These are phyloP conservation scores for Spilosoma lubricipeda DNA, from an alignment of 2,888 invertebrate genomes.

Conservation along the genomic window DNA sequence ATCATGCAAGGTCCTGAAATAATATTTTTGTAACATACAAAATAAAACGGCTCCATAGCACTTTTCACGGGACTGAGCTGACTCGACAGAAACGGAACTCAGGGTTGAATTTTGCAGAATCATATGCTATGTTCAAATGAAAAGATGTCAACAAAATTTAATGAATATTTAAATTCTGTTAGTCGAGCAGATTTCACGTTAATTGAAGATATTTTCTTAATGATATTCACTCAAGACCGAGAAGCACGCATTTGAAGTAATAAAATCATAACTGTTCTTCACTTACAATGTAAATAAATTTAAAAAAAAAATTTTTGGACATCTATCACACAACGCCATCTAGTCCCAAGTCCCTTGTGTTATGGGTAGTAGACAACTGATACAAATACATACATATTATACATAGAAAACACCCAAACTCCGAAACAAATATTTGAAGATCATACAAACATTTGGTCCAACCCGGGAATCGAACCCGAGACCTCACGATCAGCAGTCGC, in stretches of 20 bases:
- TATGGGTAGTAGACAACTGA: too few species aligned
- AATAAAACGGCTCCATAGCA: not conserved
- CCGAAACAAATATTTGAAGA: too few species aligned
- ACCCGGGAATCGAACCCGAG: too few species aligned
- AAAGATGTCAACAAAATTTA: not conserved
- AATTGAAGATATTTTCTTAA: not conserved
- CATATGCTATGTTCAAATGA: not conserved
- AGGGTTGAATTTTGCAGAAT: not conserved
- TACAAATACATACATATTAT: too few species aligned
- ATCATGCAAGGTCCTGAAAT: not conserved
- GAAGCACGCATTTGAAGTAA: not conserved
- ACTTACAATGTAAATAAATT: too few species aligned
- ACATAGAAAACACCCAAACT: too few species aligned
- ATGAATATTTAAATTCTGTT: not conserved
- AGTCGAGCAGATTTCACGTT: not conserved
- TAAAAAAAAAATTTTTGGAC: too few species aligned
- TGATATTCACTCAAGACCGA: not conserved
- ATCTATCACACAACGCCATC: too few species aligned
- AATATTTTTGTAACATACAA: not conserved
- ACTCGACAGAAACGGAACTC: not conserved
- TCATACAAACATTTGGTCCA: too few species aligned
- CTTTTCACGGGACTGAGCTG: not conserved
- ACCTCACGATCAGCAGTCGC: too few species aligned
- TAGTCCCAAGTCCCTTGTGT: too few species aligned
- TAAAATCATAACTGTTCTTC: not conserved